Evolutionary conservation across 2,888 invertebrate species (phyloP).

Genomic region (Drosophila eohydei): DNA sequence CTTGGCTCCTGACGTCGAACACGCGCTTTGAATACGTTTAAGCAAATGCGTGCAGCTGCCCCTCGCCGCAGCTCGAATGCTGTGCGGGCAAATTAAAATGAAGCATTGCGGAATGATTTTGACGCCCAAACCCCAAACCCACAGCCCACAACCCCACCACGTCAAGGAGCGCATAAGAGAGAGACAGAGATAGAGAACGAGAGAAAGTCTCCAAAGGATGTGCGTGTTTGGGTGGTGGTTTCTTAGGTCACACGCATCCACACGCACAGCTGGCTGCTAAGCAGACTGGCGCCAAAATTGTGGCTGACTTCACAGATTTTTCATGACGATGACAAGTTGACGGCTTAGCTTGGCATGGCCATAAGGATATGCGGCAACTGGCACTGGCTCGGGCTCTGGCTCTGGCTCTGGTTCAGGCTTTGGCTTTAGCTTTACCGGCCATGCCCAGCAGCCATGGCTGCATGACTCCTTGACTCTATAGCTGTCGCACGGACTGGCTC

Average conservation of each 20-base stretch:
- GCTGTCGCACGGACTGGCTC: conserved; percentile 47
- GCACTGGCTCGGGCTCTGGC: conserved; percentile 8
- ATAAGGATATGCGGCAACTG: conserved; percentile 37
- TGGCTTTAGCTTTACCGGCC: conserved; percentile 18
- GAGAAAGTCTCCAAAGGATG: conserved; percentile 6
- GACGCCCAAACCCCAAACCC: conserved; percentile 17
- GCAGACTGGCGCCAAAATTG: conserved; percentile 83
- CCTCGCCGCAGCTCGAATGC: conserved; percentile 8
- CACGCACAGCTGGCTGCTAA: conserved; percentile 80
- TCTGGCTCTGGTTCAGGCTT: conserved; percentile 4
- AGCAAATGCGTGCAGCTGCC: conserved; percentile 45
- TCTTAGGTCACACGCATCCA: conserved; percentile 64
- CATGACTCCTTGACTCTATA: conserved; percentile 48
- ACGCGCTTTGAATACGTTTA: conserved; percentile 77
- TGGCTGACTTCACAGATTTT: conserved; percentile 83
- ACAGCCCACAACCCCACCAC: neutral
- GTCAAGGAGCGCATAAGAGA: neutral
- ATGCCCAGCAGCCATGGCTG: conserved; percentile 44
- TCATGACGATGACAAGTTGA: conserved; percentile 74
- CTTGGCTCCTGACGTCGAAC: conserved; percentile 51
- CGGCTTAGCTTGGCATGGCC: conserved; percentile 58
- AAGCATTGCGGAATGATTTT: conserved; percentile 73
- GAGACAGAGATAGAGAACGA: neutral
- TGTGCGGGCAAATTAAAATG: conserved; percentile 68
- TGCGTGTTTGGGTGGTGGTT: conserved; percentile 10